phyloP scores from a whole-genome alignment of 2,113 vertebrate genomes.

The Onychostruthus taczanowskii region DNA sequence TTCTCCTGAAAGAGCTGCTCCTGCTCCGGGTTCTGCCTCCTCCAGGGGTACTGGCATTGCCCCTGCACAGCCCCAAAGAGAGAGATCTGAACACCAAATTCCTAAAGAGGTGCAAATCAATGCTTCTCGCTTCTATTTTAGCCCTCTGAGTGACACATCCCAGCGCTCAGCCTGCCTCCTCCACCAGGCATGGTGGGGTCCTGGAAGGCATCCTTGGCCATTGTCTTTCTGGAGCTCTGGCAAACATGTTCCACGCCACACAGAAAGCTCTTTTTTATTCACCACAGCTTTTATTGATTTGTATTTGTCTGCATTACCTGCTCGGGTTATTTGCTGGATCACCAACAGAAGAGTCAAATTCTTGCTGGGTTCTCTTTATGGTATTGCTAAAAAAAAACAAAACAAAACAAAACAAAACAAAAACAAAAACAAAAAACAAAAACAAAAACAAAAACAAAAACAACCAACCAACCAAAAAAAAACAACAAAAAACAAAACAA shows the following conservation, averaged over 20 bases:
- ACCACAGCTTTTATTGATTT: conserved; percentile 30
- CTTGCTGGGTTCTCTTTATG: not conserved
- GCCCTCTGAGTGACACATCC: not conserved
- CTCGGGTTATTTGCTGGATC: not conserved
- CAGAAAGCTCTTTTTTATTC: not conserved
- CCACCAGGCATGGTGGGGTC: not conserved
- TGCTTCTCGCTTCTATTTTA: not conserved
- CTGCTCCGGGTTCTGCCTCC: not conserved
- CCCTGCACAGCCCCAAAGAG: not conserved
- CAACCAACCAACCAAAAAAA: too few relatives aligned
- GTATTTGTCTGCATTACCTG: not conserved
- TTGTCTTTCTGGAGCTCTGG: not conserved
- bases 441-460: too few relatives aligned
- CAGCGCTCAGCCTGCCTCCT: not conserved
- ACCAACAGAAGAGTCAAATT: not conserved
- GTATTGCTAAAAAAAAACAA: not conserved
- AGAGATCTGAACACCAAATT: not conserved
- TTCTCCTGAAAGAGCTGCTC: not conserved
- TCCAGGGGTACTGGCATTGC: not conserved
- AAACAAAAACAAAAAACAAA: not conserved
- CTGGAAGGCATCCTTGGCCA: not conserved
- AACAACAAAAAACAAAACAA: too few relatives aligned
- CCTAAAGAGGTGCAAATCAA: not conserved
- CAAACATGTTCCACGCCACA: not conserved
- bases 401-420: too few relatives aligned